Evolutionary conservation across 2,113 vertebrate genomes (phyloP).

Genomic region (Hucho hucho): DNA sequence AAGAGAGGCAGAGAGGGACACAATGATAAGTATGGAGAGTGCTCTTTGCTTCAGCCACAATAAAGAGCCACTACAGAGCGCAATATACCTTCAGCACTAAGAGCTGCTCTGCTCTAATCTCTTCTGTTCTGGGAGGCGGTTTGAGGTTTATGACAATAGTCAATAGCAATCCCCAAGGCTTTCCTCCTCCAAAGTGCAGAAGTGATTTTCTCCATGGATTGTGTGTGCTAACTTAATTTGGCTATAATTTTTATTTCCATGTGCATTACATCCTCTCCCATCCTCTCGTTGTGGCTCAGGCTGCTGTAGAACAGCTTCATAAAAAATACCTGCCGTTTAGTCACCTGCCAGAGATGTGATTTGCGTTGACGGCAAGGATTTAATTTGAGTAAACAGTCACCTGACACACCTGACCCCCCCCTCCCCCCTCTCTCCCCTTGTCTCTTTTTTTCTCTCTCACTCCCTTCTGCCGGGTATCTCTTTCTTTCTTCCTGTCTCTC

Average conservation of each 20-base stretch:
- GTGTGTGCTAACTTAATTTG: conserved; percentile 53
- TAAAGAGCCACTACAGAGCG: neutral
- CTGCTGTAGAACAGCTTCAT: neutral
- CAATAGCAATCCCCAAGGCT: conserved; percentile 27
- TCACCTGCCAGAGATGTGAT: conserved; percentile 38
- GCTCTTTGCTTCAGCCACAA: neutral
- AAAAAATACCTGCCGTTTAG: conserved; percentile 43
- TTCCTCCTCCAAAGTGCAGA: conserved; percentile 21
- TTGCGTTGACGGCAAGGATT: conserved; percentile 40
- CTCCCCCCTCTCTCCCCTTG: fast-evolving
- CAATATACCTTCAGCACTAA: neutral
- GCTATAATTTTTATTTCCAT: conserved; percentile 59
- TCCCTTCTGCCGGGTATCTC: too few relatives aligned
- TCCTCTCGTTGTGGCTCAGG: neutral
- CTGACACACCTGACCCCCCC: too few relatives aligned
- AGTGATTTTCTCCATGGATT: conserved; percentile 54
- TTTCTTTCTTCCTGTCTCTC: too few relatives aligned
- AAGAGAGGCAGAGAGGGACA: neutral
- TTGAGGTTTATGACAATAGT: conserved; percentile 23
- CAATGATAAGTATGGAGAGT: neutral
- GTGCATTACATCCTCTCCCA: conserved; percentile 32
- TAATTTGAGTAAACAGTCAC: conserved; percentile 52
- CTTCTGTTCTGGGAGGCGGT: too few relatives aligned
- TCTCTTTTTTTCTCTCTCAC: too few relatives aligned
- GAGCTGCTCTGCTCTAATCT: neutral